A percentile compares a stretch with the other conserved stretches of the same genome.
These are phyloP conservation scores for Embidobia sp. DNA, from an alignment of 2,888 invertebrate species.

Conservation along the genomic window DNA sequence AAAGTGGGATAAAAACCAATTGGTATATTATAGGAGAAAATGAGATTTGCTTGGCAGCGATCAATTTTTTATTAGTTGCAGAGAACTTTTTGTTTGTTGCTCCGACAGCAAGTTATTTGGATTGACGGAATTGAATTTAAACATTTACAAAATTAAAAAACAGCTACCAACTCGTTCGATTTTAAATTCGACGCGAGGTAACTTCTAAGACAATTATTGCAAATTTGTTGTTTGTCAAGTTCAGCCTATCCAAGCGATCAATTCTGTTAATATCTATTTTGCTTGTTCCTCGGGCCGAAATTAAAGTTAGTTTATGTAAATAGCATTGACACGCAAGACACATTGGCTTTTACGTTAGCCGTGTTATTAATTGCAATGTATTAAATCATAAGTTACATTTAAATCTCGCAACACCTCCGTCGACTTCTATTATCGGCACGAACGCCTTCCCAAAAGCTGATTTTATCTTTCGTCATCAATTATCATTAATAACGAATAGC, in stretches of 20 bases:
- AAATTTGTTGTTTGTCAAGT: background rate
- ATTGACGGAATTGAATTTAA: conserved; percentile 24
- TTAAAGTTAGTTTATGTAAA: conserved; percentile 14
- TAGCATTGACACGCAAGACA: conserved; percentile 26
- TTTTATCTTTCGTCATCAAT: conserved; percentile 54
- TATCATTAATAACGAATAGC: conserved; percentile 51
- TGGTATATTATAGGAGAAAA: conserved; percentile 8
- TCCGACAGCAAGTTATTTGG: conserved; percentile 7
- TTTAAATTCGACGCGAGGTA: conserved; percentile 1
- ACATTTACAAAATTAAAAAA: background rate
- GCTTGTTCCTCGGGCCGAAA: background rate
- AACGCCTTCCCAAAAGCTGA: conserved; percentile 36
- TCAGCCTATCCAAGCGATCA: too few relatives aligned
- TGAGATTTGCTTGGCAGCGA: conserved; percentile 13
- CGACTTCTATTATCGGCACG: conserved; percentile 56
- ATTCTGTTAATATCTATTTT: too few relatives aligned
- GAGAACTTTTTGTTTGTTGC: background rate
- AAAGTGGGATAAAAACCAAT: conserved; percentile 7
- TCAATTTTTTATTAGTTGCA: conserved; percentile 13
- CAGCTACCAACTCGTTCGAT: too few relatives aligned
- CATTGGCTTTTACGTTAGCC: conserved; percentile 17
- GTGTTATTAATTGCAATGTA: conserved; percentile 38
- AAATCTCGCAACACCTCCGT: conserved; percentile 43
- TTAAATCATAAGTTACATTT: conserved; percentile 41
- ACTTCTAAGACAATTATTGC: conserved; percentile 4